Conservation (phyloP, 92 coral and sea anemone species). For the Micromussa lordhowensis region DNA sequence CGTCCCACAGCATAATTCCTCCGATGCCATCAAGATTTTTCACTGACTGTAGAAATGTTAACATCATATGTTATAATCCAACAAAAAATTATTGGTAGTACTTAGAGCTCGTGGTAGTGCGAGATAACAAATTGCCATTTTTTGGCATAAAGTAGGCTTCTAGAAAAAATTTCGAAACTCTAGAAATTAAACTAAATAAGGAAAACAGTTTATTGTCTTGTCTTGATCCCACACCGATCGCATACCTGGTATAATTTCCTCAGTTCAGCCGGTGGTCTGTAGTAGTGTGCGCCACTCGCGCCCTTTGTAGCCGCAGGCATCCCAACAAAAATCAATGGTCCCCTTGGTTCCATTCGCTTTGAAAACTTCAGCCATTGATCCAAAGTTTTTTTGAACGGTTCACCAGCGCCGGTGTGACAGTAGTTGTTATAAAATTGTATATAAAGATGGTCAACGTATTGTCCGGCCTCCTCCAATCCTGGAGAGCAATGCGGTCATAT, state of each 20-base stretch:
- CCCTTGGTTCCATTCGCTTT: constrained; percentile 50
- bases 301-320: constrained; percentile 77
- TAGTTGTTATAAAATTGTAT: constrained; percentile 87
- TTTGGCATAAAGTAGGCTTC: no score
- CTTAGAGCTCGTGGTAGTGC: no score
- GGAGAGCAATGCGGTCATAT: not conserved
- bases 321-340: constrained; percentile 85
- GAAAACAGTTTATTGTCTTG: no score
- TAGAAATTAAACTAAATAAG: no score
- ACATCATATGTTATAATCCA: no score
- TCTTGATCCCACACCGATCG: not conserved
- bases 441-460: constrained; percentile 80
- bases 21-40: constrained; percentile 76
- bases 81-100: no score
- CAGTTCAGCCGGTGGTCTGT: constrained; percentile 79
- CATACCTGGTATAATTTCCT: constrained; percentile 58
- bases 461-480: constrained; percentile 82
- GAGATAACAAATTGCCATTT: no score
- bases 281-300: constrained; percentile 73
- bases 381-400: constrained; percentile 63
- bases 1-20: constrained; percentile 94
- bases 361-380: constrained; percentile 77
- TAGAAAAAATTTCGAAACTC: no score
- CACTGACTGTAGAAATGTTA: constrained; percentile 69
- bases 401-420: constrained; percentile 85